Evolutionary conservation across 64 coral and sea anemone genomes (phyloP).

Genomic region (Platygyra sinensis): DNA sequence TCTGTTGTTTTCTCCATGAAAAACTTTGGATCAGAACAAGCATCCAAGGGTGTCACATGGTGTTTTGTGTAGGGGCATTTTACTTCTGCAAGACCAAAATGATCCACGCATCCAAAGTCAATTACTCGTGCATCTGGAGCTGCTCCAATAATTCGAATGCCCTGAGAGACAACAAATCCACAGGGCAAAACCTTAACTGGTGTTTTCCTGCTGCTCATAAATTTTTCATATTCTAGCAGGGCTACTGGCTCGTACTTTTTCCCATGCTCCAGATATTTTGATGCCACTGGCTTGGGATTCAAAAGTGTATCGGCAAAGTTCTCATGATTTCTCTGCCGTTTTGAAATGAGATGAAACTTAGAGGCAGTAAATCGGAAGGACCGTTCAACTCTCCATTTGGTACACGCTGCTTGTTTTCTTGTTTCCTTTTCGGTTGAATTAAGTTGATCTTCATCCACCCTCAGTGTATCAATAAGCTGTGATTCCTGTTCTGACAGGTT

Average conservation of each 20-base stretch:
- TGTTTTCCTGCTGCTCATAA: constrained; percentile 32
- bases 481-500: too few species aligned
- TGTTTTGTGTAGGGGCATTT: constrained; percentile 27
- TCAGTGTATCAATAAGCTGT: too few species aligned
- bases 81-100: constrained; percentile 22
- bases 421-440: too few species aligned
- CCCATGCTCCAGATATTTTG: constrained; percentile 45
- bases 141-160: constrained; percentile 17
- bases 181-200: constrained; percentile 18
- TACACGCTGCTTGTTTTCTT: too few species aligned
- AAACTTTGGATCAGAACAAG: constrained; percentile 29
- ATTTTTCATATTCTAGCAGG: constrained; percentile 48
- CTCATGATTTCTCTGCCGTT: constrained; percentile 46
- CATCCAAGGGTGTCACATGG: constrained; percentile 38
- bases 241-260: constrained; percentile 57
- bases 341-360: constrained; percentile 50
- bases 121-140: constrained; percentile 25
- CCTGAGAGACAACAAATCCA: constrained; percentile 49
- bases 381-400: too few species aligned
- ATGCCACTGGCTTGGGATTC: constrained; percentile 29
- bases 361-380: constrained; percentile 51
- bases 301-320: constrained; percentile 44
- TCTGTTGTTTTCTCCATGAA: constrained; percentile 27
- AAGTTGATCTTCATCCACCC: too few species aligned
- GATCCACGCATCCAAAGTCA: constrained; percentile 9